Conservation (phyloP, 2,888 invertebrate genomes). For the Xylocampa areola region DNA sequence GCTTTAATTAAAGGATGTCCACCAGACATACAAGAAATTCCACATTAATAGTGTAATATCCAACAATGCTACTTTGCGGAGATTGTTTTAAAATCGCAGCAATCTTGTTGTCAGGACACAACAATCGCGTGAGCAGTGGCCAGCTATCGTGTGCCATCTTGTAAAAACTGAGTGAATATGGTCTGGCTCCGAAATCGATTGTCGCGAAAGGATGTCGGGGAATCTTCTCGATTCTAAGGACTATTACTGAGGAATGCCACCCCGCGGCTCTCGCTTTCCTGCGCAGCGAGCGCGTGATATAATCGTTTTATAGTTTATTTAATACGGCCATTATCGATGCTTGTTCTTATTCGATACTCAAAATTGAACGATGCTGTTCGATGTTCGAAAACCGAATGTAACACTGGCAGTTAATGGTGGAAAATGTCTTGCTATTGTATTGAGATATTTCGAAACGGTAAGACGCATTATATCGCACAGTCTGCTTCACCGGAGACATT, state of each 20-base stretch:
- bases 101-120: constrained; percentile 54
- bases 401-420: constrained; percentile 19
- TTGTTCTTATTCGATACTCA: constrained; percentile 56
- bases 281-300: constrained; percentile 60
- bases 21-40: constrained; percentile 39
- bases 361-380: constrained; percentile 41
- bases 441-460: constrained; percentile 22
- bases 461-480: constrained; percentile 56
- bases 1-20: constrained; percentile 46
- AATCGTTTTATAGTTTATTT: constrained; percentile 79
- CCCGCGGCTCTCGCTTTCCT: constrained; percentile 84
- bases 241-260: constrained; percentile 86
- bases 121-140: constrained; percentile 35
- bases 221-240: constrained; percentile 73
- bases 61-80: constrained; percentile 41
- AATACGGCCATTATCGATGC: constrained; percentile 62
- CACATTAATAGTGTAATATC: constrained; percentile 42
- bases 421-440: constrained; percentile 43
- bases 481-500: constrained; percentile 58
- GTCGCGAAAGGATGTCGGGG: constrained; percentile 71
- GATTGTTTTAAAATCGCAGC: constrained; percentile 40
- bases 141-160: constrained; percentile 46
- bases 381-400: constrained; percentile 23
- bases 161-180: constrained; percentile 53
- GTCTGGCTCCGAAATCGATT: constrained; percentile 65